Evolutionary conservation across 2,888 invertebrate species (phyloP).

Genomic region (Ptychoptera contaminata): DNA sequence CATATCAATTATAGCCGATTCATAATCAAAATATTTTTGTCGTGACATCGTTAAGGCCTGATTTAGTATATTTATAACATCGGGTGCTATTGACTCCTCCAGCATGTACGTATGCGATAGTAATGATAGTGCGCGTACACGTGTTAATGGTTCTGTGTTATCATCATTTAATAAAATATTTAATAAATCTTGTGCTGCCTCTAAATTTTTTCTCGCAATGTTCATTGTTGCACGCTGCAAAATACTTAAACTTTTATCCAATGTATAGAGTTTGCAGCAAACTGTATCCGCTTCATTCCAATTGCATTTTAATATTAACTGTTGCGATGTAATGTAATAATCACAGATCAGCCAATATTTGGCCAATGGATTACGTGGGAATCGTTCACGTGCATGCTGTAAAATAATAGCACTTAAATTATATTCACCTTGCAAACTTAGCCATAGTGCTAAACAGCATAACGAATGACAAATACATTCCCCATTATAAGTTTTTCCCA

Average conservation of each 20-base stretch:
- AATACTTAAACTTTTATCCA: slow-evolving; percentile 50
- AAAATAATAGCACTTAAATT: slow-evolving; percentile 41
- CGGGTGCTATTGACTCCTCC: slow-evolving; percentile 33
- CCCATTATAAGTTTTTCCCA: slow-evolving; percentile 39
- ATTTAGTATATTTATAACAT: slow-evolving; percentile 42
- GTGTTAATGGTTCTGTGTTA: slow-evolving; percentile 30
- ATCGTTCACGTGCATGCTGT: slow-evolving; percentile 43
- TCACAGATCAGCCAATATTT: slow-evolving; percentile 53
- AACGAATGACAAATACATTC: slow-evolving; percentile 54
- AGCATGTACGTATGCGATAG: slow-evolving; percentile 46
- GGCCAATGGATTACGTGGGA: slow-evolving; percentile 44
- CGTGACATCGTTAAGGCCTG: slow-evolving; percentile 59
- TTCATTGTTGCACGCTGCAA: slow-evolving; percentile 31
- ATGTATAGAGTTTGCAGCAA: slow-evolving; percentile 48
- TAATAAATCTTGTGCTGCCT: slow-evolving; percentile 23
- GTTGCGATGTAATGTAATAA: slow-evolving; percentile 37
- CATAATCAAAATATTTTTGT: slow-evolving; percentile 60
- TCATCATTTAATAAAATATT: slow-evolving; percentile 18
- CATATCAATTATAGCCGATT: slow-evolving; percentile 57
- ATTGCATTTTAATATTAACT: slow-evolving; percentile 34
- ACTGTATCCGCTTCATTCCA: slow-evolving; percentile 55
- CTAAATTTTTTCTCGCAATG: slow-evolving; percentile 28
- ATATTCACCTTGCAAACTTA: slow-evolving; percentile 35
- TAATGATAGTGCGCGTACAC: slow-evolving; percentile 51
- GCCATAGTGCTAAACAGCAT: slow-evolving; percentile 43